Conservation (phyloP, 1,140 invertebrate genomes). For the Ruditapes philippinarum region DNA sequence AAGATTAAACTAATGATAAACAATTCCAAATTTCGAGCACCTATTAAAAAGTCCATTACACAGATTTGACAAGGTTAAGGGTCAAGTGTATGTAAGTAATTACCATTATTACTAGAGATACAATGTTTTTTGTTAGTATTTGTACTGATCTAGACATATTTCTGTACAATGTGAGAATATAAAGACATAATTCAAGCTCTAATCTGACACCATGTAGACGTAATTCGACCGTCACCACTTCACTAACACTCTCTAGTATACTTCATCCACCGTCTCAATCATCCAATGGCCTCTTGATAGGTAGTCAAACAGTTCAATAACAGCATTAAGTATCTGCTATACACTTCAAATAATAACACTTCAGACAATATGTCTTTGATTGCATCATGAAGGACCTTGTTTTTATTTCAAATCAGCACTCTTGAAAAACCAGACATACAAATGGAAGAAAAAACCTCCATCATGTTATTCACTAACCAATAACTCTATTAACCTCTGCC, state of each 20-base stretch:
- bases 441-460: not conserved
- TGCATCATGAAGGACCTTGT: conserved; percentile 32
- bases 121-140: no score
- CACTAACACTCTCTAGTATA: not conserved
- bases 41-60: no score
- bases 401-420: conserved; percentile 45
- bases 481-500: not conserved
- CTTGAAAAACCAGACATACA: conserved; percentile 6
- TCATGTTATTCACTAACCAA: not conserved
- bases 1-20: no score
- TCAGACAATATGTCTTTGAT: conserved; percentile 46
- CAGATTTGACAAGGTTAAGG: no score
- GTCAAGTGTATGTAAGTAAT: no score
- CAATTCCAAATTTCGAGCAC: no score
- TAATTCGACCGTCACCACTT: conserved; percentile 21
- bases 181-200: not conserved
- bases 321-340: conserved; percentile 32
- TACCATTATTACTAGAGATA: no score
- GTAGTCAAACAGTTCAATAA: conserved; percentile 39
- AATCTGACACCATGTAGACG: not conserved
- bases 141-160: not conserved
- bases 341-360: conserved; percentile 35
- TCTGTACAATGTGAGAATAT: conserved; percentile 1
- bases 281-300: conserved; percentile 9
- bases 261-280: conserved; percentile 24